Base-by-base conservation (phyloP, 2,888 invertebrate species). In the Pachydiplax longipennis region DNA sequence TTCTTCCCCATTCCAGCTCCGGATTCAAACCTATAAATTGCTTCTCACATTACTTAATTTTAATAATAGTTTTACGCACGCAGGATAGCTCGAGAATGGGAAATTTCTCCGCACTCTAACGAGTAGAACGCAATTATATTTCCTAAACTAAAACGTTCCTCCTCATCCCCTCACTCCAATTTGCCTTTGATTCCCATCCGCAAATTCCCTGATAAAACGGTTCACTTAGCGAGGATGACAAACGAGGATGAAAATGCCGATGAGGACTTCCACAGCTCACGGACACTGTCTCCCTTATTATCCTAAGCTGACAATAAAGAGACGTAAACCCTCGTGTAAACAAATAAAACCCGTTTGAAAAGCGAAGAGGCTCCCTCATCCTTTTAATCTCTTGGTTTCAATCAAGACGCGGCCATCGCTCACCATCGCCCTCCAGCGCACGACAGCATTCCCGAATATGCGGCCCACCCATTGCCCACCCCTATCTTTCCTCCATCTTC, bases 311-410 rank as follows among this genome's bases (percentile, higher is more conserved):
- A 37, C 87, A 61, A 87, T 87, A 61, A 87, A 37, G 58, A 15
- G 87, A 87, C 61, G 87, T 87, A 87, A 87, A 87, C 61, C 87
- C 87, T n/a, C 87, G 35, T 87, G 87, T 61, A 87, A 87, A 87
- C 87, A 87, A 87, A 87, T 87, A 87, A 61, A 58, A 31, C 65
- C 61, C 61, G 48, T 37, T 65, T 35, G 37, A 13, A 61, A 58
- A 31, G 12, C 35, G 22, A 31, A 3, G 22, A 61, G 61, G 15
- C 87, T 12, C 3, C 31, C 58, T 58, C 53, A 53, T 18, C 35
- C 48, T n/a, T 61, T 65, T 61, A 87, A 82, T 65, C 37, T 40
- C 61, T n/a, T 31, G 12, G 35, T 22, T 61, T 61, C 61, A 13
- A 25, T 37, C 87, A 58, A 31, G 22, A 25, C 22, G 2, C 22